Percentiles rank a stretch among this genome's conserved stretches.
These are phyloP conservation scores for Vesta saturnalis DNA, from an alignment of 2,888 invertebrate species.

Conservation along the genomic window DNA sequence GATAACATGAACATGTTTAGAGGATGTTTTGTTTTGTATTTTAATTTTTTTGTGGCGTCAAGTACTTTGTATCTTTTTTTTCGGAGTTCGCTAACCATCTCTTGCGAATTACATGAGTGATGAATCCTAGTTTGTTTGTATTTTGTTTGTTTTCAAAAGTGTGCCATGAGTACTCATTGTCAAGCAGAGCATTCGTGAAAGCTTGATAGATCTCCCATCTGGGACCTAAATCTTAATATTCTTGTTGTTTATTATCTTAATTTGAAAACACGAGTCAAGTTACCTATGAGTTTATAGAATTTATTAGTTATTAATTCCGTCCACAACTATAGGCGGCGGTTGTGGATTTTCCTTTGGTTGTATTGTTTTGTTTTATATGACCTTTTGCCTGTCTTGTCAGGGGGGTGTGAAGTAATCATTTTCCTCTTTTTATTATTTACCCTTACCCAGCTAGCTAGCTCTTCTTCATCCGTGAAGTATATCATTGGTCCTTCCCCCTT, in stretches of 20 bases:
- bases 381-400: background rate
- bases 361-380: slow-evolving; percentile 1
- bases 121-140: background rate
- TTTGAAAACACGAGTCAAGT: background rate
- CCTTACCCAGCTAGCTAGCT: slow-evolving; percentile 13
- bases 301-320: slow-evolving; percentile 8
- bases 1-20: too few relatives aligned
- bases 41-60: too few relatives aligned
- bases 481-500: background rate
- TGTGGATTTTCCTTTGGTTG: background rate
- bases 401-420: slow-evolving; percentile 7
- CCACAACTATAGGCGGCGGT: too few relatives aligned
- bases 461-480: slow-evolving; percentile 20
- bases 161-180: slow-evolving; percentile 13
- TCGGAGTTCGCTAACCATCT: too few relatives aligned
- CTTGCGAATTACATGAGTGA: background rate
- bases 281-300: slow-evolving; percentile 4
- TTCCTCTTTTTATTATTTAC: slow-evolving; percentile 21
- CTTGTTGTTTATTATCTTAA: slow-evolving; percentile 15
- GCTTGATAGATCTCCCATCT: slow-evolving; percentile 4
- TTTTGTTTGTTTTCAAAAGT: background rate
- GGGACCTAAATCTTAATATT: slow-evolving; percentile 8
- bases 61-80: too few relatives aligned
- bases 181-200: background rate
- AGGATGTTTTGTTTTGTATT: too few relatives aligned